Evolutionary conservation across 2,888 invertebrate species (phyloP).

Genomic region (Oegoconia quadripuncta): DNA sequence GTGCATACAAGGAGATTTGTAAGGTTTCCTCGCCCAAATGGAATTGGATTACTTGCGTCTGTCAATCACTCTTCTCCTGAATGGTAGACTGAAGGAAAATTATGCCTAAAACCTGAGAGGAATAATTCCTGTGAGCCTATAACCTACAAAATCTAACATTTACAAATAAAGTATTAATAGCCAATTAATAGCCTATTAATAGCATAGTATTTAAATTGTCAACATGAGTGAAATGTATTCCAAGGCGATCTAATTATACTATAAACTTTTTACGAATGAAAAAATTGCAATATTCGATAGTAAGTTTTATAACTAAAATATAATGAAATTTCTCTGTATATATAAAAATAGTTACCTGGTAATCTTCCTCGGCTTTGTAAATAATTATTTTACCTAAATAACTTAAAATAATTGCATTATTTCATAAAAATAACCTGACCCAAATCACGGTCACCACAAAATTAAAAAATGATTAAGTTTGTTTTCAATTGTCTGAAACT

Average conservation of each 20-base stretch:
- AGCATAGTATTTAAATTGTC: neutral
- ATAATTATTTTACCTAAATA: conserved; percentile 35
- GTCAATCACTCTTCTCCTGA: no score
- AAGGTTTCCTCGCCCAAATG: no score
- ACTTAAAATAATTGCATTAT: conserved; percentile 36
- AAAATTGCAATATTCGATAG: conserved; percentile 9
- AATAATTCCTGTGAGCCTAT: no score
- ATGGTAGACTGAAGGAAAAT: no score
- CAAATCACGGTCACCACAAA: conserved; percentile 10
- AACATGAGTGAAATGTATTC: neutral
- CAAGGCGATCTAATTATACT: conserved; percentile 13
- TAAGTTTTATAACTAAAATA: neutral
- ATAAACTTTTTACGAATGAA: neutral
- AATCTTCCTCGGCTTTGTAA: conserved; percentile 20
- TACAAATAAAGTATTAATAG: neutral
- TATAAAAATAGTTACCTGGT: conserved; percentile 22
- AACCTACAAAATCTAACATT: no score
- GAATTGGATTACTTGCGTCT: no score
- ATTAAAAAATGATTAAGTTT: neutral
- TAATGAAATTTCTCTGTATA: neutral
- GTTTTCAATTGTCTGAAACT: neutral
- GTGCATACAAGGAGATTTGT: no score
- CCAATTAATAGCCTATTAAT: neutral
- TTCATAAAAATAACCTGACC: conserved; percentile 16
- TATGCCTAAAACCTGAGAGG: no score